Evolutionary conservation across 2,113 vertebrate genomes (phyloP).

Genomic region (Spilogale gracilis): DNA sequence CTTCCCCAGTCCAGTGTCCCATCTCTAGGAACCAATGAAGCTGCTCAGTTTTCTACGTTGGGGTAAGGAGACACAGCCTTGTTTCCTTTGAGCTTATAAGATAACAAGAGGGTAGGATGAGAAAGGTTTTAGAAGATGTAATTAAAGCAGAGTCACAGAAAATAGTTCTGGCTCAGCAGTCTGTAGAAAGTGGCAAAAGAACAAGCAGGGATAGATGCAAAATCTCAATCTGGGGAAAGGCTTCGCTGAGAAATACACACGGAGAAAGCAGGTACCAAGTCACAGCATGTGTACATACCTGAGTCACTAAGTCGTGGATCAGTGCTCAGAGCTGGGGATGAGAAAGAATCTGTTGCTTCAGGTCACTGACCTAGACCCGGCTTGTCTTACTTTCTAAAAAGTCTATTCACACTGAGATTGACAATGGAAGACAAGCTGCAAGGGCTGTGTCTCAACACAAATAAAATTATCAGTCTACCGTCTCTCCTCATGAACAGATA

Average conservation of each 20-base stretch:
- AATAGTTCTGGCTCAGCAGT: background rate
- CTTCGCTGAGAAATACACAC: background rate
- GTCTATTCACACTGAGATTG: background rate
- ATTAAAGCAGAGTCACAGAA: conserved; percentile 44
- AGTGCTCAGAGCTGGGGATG: background rate
- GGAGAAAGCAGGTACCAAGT: background rate
- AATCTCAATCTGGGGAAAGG: background rate
- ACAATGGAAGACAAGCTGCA: conserved; percentile 17
- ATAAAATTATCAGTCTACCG: background rate
- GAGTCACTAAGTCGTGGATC: background rate
- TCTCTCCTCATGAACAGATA: background rate
- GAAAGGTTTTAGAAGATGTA: background rate
- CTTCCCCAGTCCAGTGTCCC: background rate
- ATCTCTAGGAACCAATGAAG: background rate
- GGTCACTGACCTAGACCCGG: background rate
- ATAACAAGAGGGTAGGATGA: background rate
- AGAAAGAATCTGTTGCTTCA: background rate
- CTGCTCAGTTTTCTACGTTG: background rate
- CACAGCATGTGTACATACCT: background rate
- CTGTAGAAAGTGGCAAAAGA: background rate
- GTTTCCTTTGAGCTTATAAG: background rate
- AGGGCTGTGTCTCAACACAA: background rate
- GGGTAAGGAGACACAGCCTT: background rate
- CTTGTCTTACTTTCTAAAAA: conserved; percentile 30
- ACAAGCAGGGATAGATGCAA: background rate